Base-by-base conservation (phyloP, 2,888 invertebrate species). In the Malthinus flaveolus region DNA sequence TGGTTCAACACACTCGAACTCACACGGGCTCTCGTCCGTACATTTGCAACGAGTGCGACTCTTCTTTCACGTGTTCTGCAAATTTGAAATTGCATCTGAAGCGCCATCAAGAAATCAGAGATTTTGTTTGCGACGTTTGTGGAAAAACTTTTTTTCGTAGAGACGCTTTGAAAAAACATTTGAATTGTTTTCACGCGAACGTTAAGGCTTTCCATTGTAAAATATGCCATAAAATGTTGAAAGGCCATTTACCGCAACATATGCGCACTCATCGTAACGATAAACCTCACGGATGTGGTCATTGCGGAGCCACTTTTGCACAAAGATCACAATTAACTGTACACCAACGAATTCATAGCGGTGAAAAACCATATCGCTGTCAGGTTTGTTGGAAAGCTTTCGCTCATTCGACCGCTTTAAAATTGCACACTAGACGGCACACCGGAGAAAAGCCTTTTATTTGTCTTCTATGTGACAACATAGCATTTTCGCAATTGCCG, bases 401-500 rank as follows among this genome's bases (percentile, higher is more conserved):
- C 74, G 87, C 91, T 0, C 93, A 93, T 77, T 91, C 92, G 1
- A 93, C 91, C 9, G 93, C 92, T 0, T 80, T 93, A 5, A 91
- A 91, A 79, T 81, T 93, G 49, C 93, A 94, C 75, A 89, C 90
- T 7, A 82, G 93, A 39, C 83, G 90, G 9, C 93, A 93, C 72
- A 93, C 93, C 0, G 93, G 93, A 0, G 93, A 93, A 74, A 90
- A 91, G 68, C 93, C 93, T 0, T 93, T 93, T 74, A 83, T 81
- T 45, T 89, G 89, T 71, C 80, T 85, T 9, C 79, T 88, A 67
- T 91, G 91, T 71, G 80, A 82, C 59, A 86, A 86, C 34, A 83
- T 87, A 34, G 85, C 87, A 1, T 93, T 93, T 75, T 88, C 90
- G 0, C 93, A 93, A 73, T 77, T 93, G 55, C 91, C 93, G 0